Evolutionary conservation across 2,113 vertebrate genomes (phyloP), one percentile per base, ranked within the genome.

Genomic region (Ia io): DNA sequence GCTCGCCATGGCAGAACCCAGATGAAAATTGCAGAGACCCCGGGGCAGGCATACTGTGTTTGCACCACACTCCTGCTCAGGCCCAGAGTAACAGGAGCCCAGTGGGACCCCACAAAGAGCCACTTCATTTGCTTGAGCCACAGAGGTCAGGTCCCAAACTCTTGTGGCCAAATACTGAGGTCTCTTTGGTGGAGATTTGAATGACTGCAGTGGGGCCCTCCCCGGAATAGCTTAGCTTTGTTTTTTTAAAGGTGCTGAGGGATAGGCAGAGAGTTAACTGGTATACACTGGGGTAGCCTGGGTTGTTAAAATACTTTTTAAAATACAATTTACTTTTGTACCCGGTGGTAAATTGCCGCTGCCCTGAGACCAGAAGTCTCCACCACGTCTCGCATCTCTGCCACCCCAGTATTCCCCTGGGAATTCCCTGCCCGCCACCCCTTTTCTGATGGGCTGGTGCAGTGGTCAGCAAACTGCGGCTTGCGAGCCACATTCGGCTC

Each of bases 231-330:
- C n/a, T 16, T 47, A 51, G 6, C 88, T 74, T 79, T 53, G 22
- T 65, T 44, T 91, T 63, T 35, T 95, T 40, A 30, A 14, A 23
- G 9, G 3, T 35, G 30, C 40, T 23, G 13, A 69, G 59, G 16
- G 6, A 2, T 9, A n/a, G 78, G 56, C 6, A 1, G 25, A 80
- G 47, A 44, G 49, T 42, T 42, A 49, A 76, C 69, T 79, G 73
- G 47, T n/a, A 23, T 1, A 5, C 12, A 14, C 9, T 35, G n/a
- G 32, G n/a, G 1, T 17, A 2, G 0, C 14, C 1, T 35, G 65
- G 35, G 25, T 73, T 49, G 35, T 87, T 63, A 56, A 83, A 61
- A 80, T 51, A 30, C 18, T 17, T n/a, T n/a, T n/a, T n/a, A n/a
- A n/a, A n/a, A n/a, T n/a, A n/a, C n/a, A n/a, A n/a, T n/a, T n/a